These are phyloP conservation scores for Lepus townsendii DNA, from an alignment of 2,797 vertebrate species.

Conservation along the genomic window DNA sequence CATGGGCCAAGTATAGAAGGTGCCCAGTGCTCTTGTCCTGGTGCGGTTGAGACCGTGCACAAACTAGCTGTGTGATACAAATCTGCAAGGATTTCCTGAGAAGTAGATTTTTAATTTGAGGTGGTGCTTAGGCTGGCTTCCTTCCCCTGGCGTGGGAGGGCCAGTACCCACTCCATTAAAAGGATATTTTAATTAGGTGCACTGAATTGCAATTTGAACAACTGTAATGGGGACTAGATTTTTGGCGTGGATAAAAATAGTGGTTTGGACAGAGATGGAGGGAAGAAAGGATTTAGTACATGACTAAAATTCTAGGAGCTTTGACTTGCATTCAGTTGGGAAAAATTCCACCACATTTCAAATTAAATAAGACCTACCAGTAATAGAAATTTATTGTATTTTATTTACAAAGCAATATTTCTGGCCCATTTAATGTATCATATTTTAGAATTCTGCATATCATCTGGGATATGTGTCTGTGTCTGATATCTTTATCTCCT, in stretches of 20 bases:
- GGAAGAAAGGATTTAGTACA: not conserved
- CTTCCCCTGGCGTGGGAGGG: not conserved
- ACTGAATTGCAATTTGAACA: not conserved
- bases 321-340: not conserved
- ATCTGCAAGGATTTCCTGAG: not conserved
- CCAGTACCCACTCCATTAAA: not conserved
- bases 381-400: not conserved
- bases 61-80: not conserved
- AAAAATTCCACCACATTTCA: not conserved
- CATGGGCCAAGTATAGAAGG: not conserved
- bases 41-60: not conserved
- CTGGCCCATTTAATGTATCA: not conserved
- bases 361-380: conserved; percentile 31
- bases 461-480: not conserved
- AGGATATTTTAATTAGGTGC: conserved; percentile 28
- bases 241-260: not conserved
- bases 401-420: conserved; percentile 29
- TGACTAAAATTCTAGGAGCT: conserved; percentile 24
- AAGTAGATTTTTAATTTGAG: not conserved
- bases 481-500: not conserved
- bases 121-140: not conserved
- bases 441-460: not conserved
- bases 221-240: not conserved
- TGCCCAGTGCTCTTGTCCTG: not conserved
- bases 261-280: not conserved